Base-by-base conservation (phyloP, 2,113 vertebrate species). In the Macquaria ambigua region DNA sequence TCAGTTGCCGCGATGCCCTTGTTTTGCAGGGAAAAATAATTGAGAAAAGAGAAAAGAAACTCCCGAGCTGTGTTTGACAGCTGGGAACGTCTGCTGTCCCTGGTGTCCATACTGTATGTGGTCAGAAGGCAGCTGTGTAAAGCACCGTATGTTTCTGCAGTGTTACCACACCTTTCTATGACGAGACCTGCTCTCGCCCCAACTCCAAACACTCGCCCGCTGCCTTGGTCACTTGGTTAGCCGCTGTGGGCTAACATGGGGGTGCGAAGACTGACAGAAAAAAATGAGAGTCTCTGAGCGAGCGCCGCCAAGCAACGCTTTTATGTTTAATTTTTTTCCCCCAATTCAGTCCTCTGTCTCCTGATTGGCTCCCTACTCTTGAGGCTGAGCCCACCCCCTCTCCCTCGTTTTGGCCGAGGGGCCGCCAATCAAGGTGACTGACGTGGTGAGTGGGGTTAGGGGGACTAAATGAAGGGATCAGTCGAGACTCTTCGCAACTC, bases 381-480 rank as follows among this genome's bases (percentile, higher is more conserved):
- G 92, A 93, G 92, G 91, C 92, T 75, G 93, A 94, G 94, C 92
- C 93, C 85, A 80, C 89, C 92, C 93, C 89, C 90, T 87, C 84
- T 74, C 91, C 92, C 93, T 89, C 86, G 68, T 82, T 86, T 87
- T 69, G 85, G 78, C 82, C 79, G 89, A 87, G 88, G 88, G 89
- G 84, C 83, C 88, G 90, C 89, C 93, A 90, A 90, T 93, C 93
- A 90, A 93, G 89, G 77, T 93, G 94, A 90, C 89, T 81, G 92
- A 90, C 91, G 81, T 79, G 81, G 89, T 83, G 87, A 88, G 92
- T 88, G 90, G 89, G 86, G 91, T 83, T n/a, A 43, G 71, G 86
- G 90, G 93, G 85, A 80, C 88, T 94, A 95, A 95, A 95, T 93
- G 92, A 93, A 93, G 92, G 92, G 88, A 79, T 92, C 90, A 66